Conservation (phyloP, 2,888 invertebrate genomes). For the Drosophila phalerata region DNA sequence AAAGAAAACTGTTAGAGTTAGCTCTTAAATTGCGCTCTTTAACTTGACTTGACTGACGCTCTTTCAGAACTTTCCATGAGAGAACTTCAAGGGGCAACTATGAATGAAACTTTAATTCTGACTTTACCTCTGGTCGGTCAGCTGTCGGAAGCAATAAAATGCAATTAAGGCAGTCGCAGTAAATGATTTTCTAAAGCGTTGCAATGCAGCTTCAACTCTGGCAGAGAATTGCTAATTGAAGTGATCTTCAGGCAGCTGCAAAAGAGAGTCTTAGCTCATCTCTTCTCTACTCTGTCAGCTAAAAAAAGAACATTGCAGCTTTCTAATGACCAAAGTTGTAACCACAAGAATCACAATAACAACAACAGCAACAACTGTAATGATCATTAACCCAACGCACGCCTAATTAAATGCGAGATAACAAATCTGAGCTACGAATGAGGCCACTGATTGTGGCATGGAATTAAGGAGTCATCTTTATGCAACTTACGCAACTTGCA, state of each 20-base stretch:
- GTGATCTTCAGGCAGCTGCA: slow-evolving; percentile 54
- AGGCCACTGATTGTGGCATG: slow-evolving; percentile 61
- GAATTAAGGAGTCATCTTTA: slow-evolving; percentile 28
- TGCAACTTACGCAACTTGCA: slow-evolving; percentile 50
- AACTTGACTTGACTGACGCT: slow-evolving; percentile 5
- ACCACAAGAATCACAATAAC: slow-evolving; percentile 19
- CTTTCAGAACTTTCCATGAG: slow-evolving; percentile 33
- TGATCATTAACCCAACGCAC: slow-evolving; percentile 62
- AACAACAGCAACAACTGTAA: slow-evolving; percentile 9
- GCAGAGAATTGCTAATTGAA: slow-evolving; percentile 44
- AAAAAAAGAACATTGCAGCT: slow-evolving; percentile 59
- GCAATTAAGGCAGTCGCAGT: slow-evolving; percentile 56
- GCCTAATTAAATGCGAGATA: slow-evolving; percentile 76
- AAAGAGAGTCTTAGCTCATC: slow-evolving; percentile 41
- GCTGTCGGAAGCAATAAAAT: slow-evolving; percentile 68
- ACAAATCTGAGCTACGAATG: slow-evolving; percentile 61
- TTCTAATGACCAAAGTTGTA: slow-evolving; percentile 72
- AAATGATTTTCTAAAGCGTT: slow-evolving; percentile 65
- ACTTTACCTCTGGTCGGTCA: slow-evolving; percentile 8
- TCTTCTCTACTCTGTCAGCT: slow-evolving; percentile 6
- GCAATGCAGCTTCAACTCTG: slow-evolving; percentile 43
- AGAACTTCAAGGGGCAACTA: slow-evolving; percentile 27
- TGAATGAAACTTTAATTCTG: slow-evolving; percentile 25
- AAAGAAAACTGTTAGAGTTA: slow-evolving; percentile 5
- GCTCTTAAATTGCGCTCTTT: slow-evolving; percentile 46